A percentile compares a stretch with the other conserved stretches of the same genome.
Conservation (phyloP, 2,888 invertebrate species). For the Choristoneura rosaceana region DNA sequence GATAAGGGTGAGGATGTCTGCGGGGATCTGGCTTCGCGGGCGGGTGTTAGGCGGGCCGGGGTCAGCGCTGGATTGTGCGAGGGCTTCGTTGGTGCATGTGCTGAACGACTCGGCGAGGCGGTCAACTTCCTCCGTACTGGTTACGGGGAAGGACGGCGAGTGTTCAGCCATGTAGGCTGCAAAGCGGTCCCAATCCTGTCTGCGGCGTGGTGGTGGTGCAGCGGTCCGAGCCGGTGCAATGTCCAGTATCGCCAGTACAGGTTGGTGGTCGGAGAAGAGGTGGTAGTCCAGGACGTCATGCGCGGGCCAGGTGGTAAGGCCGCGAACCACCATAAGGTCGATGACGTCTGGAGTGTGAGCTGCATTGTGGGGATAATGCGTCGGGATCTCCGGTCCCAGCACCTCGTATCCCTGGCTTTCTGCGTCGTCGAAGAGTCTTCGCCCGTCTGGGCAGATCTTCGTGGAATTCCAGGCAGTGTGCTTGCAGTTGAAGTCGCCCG, state of each 20-base stretch:
- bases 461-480: conserved; percentile 13
- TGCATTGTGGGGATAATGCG: background rate
- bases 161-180: background rate
- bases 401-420: background rate
- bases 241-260: background rate
- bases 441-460: background rate
- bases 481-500: conserved; percentile 31
- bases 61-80: background rate
- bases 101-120: background rate
- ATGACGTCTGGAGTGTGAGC: background rate
- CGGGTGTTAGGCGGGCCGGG: too few species aligned
- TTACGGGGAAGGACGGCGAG: background rate
- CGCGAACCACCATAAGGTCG: background rate
- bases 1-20: background rate
- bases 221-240: background rate
- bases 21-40: background rate
- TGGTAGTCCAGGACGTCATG: background rate
- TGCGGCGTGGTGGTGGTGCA: background rate
- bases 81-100: background rate
- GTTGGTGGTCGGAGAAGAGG: background rate
- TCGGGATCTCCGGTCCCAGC: background rate
- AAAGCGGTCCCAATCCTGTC: background rate
- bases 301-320: background rate
- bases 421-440: background rate
- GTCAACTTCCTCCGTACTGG: background rate